Base-by-base conservation (phyloP, 2,888 invertebrate genomes). In the Noctua comes region DNA sequence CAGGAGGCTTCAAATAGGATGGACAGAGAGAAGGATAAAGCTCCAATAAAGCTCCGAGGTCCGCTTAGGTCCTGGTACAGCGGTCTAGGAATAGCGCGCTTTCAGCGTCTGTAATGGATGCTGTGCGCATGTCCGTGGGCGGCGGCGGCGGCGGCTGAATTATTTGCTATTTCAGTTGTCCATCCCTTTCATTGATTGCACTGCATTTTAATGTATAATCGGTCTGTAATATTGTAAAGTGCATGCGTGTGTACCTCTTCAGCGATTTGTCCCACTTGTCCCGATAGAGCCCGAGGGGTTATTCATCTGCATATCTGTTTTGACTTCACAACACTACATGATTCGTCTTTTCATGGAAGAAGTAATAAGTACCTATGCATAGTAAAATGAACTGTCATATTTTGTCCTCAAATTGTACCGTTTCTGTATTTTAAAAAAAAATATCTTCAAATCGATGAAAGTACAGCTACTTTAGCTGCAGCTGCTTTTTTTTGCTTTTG, bases 31-130 rank as follows among this genome's bases (percentile, higher is more conserved):
- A 46, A 10, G 16, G n/a, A 31, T 8, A 40, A 4, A 3, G 40
- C 40, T n/a, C 40, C 7, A n/a, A n/a, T 6, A 65, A 1, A 16
- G 65, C 40, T 40, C 40, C 3, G 7, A 57, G 21, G 27, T 2
- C 46, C 21, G 6, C 83, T 83, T 62, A 24, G 36, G 24, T 57
- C 83, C 78, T 86, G 46, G 86, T 84, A 86, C 59, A 40, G 57
- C n/a, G 43, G 43, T 40, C 73, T 71, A 73, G 43, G 8, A 59
- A 68, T 51, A 21, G 68, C 66, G 70, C 70, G 73, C n/a, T 71
- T 83, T 83, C 65, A 66, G 69, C 11, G 62, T 64, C n/a, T 48
- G 68, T 7, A 40, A 40, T 40, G 40, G 64, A 71, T 46, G 51
- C 73, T 31, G 68, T 72, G 72, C 83, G 85, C 82, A 83, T 83